Conservation (phyloP, 2,888 invertebrate species). For the Branchipolynoe longqiensis region DNA sequence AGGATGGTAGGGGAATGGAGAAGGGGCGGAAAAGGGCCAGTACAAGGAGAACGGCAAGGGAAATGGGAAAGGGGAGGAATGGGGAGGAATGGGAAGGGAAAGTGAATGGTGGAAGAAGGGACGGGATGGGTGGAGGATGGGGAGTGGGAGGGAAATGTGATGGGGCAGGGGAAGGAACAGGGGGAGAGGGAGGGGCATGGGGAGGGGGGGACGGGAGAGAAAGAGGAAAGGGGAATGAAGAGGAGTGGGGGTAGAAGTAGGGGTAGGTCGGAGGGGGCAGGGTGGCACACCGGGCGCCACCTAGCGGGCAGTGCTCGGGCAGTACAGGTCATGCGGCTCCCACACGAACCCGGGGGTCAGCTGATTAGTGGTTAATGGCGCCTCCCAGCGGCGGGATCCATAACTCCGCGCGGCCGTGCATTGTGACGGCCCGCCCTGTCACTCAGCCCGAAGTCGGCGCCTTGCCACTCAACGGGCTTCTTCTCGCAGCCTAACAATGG, state of each 20-base stretch:
- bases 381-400: background rate
- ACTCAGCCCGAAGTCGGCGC: background rate
- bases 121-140: too few species aligned
- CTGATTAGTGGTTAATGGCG: too few species aligned
- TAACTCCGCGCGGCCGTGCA: background rate
- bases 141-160: too few species aligned
- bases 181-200: background rate
- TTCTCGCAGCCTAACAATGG: conserved; percentile 1
- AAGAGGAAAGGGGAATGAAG: background rate
- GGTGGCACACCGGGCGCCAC: background rate
- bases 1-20: too few species aligned
- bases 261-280: background rate
- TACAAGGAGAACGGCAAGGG: too few species aligned
- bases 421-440: background rate
- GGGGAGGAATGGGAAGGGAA: too few species aligned
- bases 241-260: background rate
- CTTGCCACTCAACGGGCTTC: background rate
- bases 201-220: background rate
- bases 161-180: too few species aligned
- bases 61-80: too few species aligned
- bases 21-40: too few species aligned
- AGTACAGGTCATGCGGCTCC: background rate
- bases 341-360: too few species aligned
- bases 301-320: background rate
- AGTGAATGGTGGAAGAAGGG: too few species aligned